Evolutionary conservation across 2,113 vertebrate genomes (phyloP).

Genomic region (Anthoscopus minutus): DNA sequence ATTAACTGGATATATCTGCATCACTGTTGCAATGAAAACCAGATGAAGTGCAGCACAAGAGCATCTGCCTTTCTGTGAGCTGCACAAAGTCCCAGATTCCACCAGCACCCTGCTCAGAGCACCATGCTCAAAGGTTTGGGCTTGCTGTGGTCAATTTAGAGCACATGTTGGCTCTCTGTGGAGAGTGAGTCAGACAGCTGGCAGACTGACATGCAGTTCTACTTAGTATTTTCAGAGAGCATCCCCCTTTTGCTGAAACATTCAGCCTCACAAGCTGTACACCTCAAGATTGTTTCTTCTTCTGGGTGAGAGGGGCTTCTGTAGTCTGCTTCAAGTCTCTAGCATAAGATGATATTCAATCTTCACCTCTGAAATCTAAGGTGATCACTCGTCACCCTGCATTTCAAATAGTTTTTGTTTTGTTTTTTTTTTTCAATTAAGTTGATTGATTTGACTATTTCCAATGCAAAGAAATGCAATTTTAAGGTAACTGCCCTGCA

Average conservation of each 20-base stretch:
- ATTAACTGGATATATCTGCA: neutral
- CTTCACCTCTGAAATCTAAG: neutral
- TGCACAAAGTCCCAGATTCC: neutral
- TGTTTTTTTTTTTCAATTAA: neutral
- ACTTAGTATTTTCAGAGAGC: neutral
- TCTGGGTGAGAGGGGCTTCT: neutral
- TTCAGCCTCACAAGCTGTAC: neutral
- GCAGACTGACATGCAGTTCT: neutral
- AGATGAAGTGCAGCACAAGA: neutral
- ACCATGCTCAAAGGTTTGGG: neutral
- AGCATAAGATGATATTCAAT: fast-evolving
- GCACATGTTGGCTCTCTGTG: neutral
- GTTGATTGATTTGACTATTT: neutral
- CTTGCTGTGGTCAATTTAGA: neutral
- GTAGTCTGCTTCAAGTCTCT: neutral
- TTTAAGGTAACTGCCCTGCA: neutral
- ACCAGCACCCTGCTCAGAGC: neutral
- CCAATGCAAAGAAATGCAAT: neutral
- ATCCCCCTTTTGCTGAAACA: neutral
- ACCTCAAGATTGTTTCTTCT: neutral
- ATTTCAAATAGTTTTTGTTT: too few relatives aligned
- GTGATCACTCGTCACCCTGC: neutral
- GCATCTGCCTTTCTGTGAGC: neutral
- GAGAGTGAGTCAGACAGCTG: fast-evolving
- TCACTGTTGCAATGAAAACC: neutral